Evolutionary conservation across 2,113 vertebrate species (phyloP), one percentile per base, ranked within the genome.

Genomic region (Odontesthes bonariensis): DNA sequence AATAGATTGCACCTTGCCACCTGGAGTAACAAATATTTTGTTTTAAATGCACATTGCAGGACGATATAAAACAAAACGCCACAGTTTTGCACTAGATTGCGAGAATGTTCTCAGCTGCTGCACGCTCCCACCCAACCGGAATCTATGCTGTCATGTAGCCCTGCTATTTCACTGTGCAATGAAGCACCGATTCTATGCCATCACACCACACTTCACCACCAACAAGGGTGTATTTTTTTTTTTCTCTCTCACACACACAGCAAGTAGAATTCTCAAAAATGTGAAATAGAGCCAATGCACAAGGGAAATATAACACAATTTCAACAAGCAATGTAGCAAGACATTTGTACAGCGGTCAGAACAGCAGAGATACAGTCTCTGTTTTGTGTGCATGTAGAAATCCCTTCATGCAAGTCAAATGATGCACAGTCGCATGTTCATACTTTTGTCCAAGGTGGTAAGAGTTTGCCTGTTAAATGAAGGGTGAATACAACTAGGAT

Each of bases 251-350:
- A 57, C 78, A 69, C 70, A 81, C 78, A 70, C 66, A 77, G 72
- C 12, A 10, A 79, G 63, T 63, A 22, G 61, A 64, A 74, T 84
- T 89, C 75, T 74, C 57, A 75, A 90, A 88, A 89, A 91, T 84
- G 76, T 86, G 82, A 89, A 91, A 87, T 84, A 62, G 81, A 87
- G 69, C 84, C 84, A 87, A 91, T 86, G 84, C 91, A 91, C 91
- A 77, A 75, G 89, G 89, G 89, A 89, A 90, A 91, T 92, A 87
- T 72, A 86, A 83, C 83, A 77, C 88, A 83, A 89, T 92, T 88
- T 88, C 88, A 85, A 87, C 81, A 85, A 86, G 84, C 86, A 86
- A 80, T 89, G 85, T 88, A 83, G 82, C 85, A 84, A 91, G 87
- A 86, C 89, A 85, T 89, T 89, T 86, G 65, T 79, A 79, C 65